Base-by-base conservation (phyloP, 1,140 invertebrate species). In the Armadillidium nasatum region DNA sequence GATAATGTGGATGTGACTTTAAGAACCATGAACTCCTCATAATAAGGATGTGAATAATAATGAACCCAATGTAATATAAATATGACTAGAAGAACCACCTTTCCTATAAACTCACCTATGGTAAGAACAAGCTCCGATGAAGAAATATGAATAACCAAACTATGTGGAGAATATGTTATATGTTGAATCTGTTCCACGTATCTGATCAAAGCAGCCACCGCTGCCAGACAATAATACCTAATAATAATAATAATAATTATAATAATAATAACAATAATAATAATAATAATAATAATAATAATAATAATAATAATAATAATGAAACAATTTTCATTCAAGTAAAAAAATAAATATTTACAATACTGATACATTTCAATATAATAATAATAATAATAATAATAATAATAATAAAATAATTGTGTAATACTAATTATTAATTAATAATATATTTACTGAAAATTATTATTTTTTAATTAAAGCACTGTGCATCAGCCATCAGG, bases 161-260 rank as follows among this genome's bases (percentile, higher is more conserved):
- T 92, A 82, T 90, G 88, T 67, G 90, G 88, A 7, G 90, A 88
- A 85, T 92, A 94, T 15, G 90, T 86, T 21, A 93, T 86, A 81
- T 91, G 91, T 82, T 94, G 90, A 76, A 90, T 89, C 78, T 89
- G 89, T 84, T 95, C 92, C 6, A 94, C 87, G 83, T 95, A 96
- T 82, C 91, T 93, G 2, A 96, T 83, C 3, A 97, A 85, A 6
- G 93, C 94, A 69, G 91, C 88, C 21, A 89, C 89, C 19, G 94
- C 90, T 71, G 93, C 89, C 66, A 96, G 84, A 66, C 92, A 91
- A 83, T 95, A 96, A 84, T 94, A 95, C 82, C 68, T 79, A 72
- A 60, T 15, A 60, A 60, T 13, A 60, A 60, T 15, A 13, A 60
- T 15, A 60, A 60, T 60, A 60, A 33, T 44, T 46, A 74, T n/a